Evolutionary conservation across 2,888 invertebrate genomes (phyloP), one percentile per base, ranked within the genome.

Genomic region (Drosophila eohydei): DNA sequence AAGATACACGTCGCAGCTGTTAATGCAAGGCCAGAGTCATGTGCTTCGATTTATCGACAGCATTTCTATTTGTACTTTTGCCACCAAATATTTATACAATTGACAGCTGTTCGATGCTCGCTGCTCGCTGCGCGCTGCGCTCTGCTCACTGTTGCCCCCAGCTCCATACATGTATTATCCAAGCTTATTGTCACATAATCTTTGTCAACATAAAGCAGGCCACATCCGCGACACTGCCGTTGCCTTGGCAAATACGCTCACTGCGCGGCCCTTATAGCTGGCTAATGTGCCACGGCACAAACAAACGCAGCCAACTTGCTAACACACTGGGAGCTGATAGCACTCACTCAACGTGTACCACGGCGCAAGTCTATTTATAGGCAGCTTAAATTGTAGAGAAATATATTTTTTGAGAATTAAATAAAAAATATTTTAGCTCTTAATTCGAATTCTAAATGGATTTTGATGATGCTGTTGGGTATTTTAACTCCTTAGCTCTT

Each of bases 11-110:
- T 59, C 58, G 36, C 86, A 88, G 88, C 83, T 85, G 85, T 72
- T 71, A 72, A 71, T 82, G 88, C 80, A 85, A 65, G 71, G 78
- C 72, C 8, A 30, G 73, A 72, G 71, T 88, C 83, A 83, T 83
- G 87, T 86, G 89, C 71, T 83, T 86, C 89, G 83, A 83, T 83
- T 83, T 83, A 83, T 88, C 81, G 87, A 86, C 61, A 75, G 64
- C 70, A 83, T 79, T 75, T 78, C 81, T 83, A 86, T 83, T 83
- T 83, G 87, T 83, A 75, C 83, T 70, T 75, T 88, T 83, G 72
- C 63, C 89, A 79, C 77, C 89, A 87, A 89, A 89, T 85, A 89
- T 89, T 85, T 89, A 87, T 79, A 85, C 84, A 85, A 84, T 77
- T 84, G 84, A 87, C 84, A 84, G 89, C 84, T 84, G 84, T 54